phyloP scores from a whole-genome alignment of 2,797 vertebrate species.

The Alfaro cultratus region DNA sequence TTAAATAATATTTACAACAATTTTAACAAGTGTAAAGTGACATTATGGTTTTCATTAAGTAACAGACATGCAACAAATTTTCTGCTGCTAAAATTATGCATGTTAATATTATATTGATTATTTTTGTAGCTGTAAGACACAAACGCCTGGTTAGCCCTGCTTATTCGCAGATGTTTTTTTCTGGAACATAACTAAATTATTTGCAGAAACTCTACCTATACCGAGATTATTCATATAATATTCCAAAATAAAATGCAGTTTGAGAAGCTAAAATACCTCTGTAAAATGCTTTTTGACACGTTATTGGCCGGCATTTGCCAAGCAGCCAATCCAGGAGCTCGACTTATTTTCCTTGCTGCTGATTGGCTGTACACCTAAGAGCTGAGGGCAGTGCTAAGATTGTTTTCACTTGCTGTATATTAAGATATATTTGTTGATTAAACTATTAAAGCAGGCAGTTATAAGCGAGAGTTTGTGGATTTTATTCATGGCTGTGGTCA shows the following conservation, averaged over 20 bases:
- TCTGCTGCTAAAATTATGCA: background rate
- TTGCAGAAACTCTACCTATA: background rate
- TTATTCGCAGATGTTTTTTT: background rate
- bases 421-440: background rate
- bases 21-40: no score
- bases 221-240: background rate
- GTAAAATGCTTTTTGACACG: background rate
- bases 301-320: background rate
- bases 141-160: background rate
- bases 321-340: background rate
- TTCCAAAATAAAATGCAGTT: background rate
- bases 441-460: background rate
- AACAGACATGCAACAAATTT: background rate
- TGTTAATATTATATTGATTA: background rate
- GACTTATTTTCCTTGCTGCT: background rate
- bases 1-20: background rate
- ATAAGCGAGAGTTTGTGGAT: background rate
- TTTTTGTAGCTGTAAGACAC: background rate
- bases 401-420: background rate
- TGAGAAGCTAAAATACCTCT: background rate
- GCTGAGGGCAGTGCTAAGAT: background rate
- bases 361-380: background rate
- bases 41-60: background rate
- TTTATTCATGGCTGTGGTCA: background rate
- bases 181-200: background rate